Percentiles rank a stretch among this genome's conserved stretches.
phyloP scores from a whole-genome alignment of 2,113 vertebrate genomes.

The Gobio gobio region DNA sequence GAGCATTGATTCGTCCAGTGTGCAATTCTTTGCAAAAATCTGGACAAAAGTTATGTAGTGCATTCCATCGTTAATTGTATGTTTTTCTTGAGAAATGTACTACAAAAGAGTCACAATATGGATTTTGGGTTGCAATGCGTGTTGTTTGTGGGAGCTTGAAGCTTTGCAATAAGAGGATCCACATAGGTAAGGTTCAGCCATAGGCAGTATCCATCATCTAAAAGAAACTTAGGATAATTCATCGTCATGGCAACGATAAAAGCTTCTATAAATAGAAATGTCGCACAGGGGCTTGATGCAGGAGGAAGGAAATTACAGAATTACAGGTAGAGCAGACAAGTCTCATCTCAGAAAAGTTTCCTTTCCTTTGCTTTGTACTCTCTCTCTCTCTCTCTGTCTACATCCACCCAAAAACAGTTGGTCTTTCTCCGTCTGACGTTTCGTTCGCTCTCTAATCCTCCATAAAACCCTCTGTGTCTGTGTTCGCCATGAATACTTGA shows the following conservation, averaged over 20 bases:
- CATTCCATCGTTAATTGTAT: background rate
- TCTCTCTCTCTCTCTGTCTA: constrained; percentile 6
- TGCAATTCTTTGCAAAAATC: background rate
- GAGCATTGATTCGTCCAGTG: background rate
- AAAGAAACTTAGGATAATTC: constrained; percentile 50
- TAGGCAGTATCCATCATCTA: constrained; percentile 45
- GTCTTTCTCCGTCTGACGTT: constrained; percentile 18
- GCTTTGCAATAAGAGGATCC: constrained; percentile 19
- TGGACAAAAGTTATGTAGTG: background rate
- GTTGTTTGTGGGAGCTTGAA: background rate
- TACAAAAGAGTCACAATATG: background rate
- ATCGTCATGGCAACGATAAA: constrained; percentile 55
- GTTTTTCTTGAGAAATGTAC: background rate
- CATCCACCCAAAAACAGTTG: background rate
- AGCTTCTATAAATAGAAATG: constrained; percentile 56
- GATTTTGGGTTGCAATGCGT: constrained; percentile 6
- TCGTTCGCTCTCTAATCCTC: constrained; percentile 20
- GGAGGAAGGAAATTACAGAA: constrained; percentile 51
- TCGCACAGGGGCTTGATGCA: constrained; percentile 49
- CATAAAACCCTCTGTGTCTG: constrained; percentile 16
- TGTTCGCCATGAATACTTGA: constrained; percentile 47
- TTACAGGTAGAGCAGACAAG: constrained; percentile 41
- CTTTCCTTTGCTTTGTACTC: background rate
- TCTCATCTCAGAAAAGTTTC: constrained; percentile 21
- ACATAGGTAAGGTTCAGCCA: constrained; percentile 24